Base-by-base conservation (phyloP, 1,140 invertebrate genomes). In the Acromyrmex echinatior region DNA sequence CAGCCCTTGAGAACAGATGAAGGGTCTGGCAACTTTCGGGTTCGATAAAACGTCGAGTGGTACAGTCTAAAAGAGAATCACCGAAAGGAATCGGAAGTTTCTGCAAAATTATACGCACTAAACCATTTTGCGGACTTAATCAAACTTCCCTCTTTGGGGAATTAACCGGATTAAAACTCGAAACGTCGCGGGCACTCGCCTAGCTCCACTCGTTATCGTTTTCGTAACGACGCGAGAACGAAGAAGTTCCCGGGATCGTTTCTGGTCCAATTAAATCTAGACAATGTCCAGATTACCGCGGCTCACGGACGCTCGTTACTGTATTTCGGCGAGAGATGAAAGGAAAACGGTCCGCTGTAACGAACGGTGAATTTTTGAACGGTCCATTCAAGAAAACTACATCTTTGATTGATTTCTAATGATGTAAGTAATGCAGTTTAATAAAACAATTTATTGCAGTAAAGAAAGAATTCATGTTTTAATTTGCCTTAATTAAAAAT, bases 281-380 rank as follows among this genome's bases (percentile, higher is more conserved):
- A 91, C 88, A 90, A 90, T 90, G 86, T 90, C 31, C 88, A 80
- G 90, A 91, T 91, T 91, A 90, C 45, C 66, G 65, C 65, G 62
- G 18, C 39, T 58, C 31, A 21, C 14, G 10, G 58, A 7, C 28
- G 49, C 86, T 85, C 63, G 88, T 88, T 86, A 88, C 53, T 12
- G 80, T 49, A 62, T 21, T 51, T 51, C 39, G 70, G 18, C 10
- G 16, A 71, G 53, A 35, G 16, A 76, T 58, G 39, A 49, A 39
- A 45, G 25, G 35, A 12, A 45, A 45, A 45, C 16, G 31, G 4
- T 35, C 31, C 31, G 21, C 16, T 71, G 10, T 45, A 21, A 49
- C 56, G 39, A 62, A 68, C 25, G 60, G 56, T 74, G 25, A 70
- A 74, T 82, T 45, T 53, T 62, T 56, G 3, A 49, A 62, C 25